Conservation (phyloP, 2,797 vertebrate species). For the Mastacembelus armatus region DNA sequence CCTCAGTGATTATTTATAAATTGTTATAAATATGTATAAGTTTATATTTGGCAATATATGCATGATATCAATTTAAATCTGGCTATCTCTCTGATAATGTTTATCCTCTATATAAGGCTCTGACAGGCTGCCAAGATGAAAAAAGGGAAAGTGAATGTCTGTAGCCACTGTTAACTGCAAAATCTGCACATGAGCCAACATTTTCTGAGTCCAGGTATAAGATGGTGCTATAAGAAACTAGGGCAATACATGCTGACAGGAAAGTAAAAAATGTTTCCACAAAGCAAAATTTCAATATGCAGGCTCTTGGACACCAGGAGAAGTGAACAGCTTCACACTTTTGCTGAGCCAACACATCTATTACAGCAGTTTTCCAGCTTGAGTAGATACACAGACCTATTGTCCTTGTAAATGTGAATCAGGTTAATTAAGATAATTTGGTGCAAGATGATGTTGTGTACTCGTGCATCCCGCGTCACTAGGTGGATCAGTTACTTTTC, state of each 20-base stretch:
- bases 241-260: constrained; percentile 55
- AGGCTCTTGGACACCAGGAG: constrained; percentile 30
- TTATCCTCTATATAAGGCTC: constrained; percentile 5
- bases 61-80: constrained; percentile 19
- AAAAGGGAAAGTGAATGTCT: constrained; percentile 12
- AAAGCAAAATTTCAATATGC: constrained; percentile 53
- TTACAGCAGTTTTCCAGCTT: constrained; percentile 33
- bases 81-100: constrained; percentile 1
- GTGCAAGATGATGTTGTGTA: no score
- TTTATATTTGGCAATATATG: no score
- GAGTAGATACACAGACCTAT: neutral
- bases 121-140: neutral
- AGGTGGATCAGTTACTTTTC: no score
- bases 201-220: constrained; percentile 46
- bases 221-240: constrained; percentile 41
- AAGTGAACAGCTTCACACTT: constrained; percentile 54
- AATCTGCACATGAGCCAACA: constrained; percentile 34
- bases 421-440: constrained; percentile 13
- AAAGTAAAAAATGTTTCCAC: constrained; percentile 40
- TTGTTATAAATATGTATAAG: neutral
- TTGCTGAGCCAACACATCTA: constrained; percentile 56
- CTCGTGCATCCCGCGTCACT: no score
- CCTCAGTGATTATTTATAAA: no score
- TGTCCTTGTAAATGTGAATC: constrained; percentile 15
- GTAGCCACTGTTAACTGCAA: constrained; percentile 11